Evolutionary conservation across 2,888 invertebrate species (phyloP).

Genomic region (Leptothorax acervorum): DNA sequence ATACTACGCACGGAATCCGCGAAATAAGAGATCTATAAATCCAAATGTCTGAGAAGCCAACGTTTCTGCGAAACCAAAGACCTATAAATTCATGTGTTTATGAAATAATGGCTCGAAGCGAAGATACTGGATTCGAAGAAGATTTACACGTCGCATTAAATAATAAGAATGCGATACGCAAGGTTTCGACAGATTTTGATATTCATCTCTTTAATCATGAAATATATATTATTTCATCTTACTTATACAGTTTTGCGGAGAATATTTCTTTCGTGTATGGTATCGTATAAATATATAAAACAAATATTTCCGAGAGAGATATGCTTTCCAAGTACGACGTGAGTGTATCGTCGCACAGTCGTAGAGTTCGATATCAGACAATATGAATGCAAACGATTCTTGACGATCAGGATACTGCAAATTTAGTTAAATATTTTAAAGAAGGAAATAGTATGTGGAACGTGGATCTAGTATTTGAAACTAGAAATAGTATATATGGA

Average conservation of each 20-base stretch:
- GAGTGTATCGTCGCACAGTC: background rate
- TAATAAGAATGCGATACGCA: background rate
- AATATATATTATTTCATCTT: background rate
- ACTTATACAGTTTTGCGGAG: background rate
- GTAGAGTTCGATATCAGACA: background rate
- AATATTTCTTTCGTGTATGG: background rate
- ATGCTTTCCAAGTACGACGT: background rate
- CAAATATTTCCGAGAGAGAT: constrained; percentile 7
- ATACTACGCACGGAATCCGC: constrained; percentile 5
- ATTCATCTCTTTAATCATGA: background rate
- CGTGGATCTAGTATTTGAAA: too few relatives aligned
- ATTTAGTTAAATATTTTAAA: constrained; percentile 8
- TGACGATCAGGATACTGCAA: background rate
- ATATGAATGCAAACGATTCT: constrained; percentile 8
- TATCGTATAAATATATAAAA: constrained; percentile 12
- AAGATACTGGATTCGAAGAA: background rate
- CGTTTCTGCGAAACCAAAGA: background rate
- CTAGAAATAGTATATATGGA: too few relatives aligned
- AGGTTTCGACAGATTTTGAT: background rate
- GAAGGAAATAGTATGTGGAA: background rate
- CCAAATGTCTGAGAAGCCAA: background rate
- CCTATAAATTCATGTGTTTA: constrained; percentile 34
- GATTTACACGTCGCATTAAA: constrained; percentile 5
- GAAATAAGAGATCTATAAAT: constrained; percentile 37
- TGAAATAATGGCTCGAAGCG: constrained; percentile 22